These are phyloP conservation scores for Otocyon megalotis DNA, from an alignment of 2,113 vertebrate species.

Conservation along the genomic window DNA sequence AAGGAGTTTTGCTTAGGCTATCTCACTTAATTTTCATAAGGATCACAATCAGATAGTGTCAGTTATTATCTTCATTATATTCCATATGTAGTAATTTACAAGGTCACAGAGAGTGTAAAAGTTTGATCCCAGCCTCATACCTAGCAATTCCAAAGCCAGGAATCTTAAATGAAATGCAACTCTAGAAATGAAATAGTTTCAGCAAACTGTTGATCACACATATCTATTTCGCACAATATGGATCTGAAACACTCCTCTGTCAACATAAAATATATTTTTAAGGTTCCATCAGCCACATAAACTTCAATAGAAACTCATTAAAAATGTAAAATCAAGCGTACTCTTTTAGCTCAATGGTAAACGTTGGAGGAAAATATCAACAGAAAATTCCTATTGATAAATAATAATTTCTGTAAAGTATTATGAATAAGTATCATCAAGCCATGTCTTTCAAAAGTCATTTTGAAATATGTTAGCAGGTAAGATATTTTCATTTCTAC, in stretches of 20 bases:
- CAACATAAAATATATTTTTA: conserved; percentile 27
- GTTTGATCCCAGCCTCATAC: background rate
- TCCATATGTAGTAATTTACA: background rate
- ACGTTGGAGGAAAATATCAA: conserved; percentile 28
- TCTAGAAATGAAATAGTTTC: background rate
- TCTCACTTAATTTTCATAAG: conserved; percentile 54
- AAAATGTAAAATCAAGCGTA: conserved; percentile 42
- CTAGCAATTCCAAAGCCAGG: background rate
- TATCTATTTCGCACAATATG: background rate
- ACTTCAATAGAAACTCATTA: background rate
- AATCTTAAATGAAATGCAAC: background rate
- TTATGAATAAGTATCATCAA: conserved; percentile 18
- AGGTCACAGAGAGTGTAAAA: background rate
- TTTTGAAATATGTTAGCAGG: conserved; percentile 28
- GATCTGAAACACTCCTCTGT: background rate
- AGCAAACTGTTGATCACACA: background rate
- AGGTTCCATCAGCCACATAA: background rate
- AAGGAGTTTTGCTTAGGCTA: background rate
- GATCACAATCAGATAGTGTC: background rate
- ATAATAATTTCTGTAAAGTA: background rate
- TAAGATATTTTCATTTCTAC: conserved; percentile 67
- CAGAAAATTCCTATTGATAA: conserved; percentile 16
- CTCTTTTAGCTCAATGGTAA: conserved; percentile 43
- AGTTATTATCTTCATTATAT: background rate
- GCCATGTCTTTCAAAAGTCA: conserved; percentile 34